Evolutionary conservation across 1,140 invertebrate genomes (phyloP).

Genomic region (Antheraea pernyi): DNA sequence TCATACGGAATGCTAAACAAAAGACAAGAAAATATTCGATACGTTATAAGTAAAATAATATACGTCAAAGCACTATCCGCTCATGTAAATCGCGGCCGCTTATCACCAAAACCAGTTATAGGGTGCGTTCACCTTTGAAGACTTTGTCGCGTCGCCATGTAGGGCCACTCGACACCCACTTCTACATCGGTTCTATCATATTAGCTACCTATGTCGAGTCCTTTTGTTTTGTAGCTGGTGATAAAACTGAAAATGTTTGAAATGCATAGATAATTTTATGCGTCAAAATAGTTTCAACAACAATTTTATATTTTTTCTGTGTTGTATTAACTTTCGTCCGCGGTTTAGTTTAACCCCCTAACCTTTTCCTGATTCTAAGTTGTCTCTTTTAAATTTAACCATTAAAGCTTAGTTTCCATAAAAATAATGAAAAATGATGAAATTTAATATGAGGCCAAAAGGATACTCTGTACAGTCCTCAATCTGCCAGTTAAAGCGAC

Average conservation of each 20-base stretch:
- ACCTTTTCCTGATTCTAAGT: no score
- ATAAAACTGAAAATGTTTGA: background rate
- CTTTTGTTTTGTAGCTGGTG: conserved; percentile 16
- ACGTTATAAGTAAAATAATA: background rate
- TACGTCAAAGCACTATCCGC: background rate
- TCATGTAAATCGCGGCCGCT: conserved; percentile 9
- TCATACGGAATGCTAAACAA: no score
- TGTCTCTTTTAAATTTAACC: no score
- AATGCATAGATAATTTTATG: background rate
- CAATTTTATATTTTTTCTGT: no score
- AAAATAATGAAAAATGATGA: no score
- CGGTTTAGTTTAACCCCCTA: no score
- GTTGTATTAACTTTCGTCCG: no score
- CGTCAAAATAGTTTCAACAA: background rate
- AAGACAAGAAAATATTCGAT: no score
- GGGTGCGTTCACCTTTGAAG: conserved; percentile 55
- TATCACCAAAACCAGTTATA: conserved; percentile 13
- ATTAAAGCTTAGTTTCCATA: no score
- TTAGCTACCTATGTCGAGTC: conserved; percentile 37
- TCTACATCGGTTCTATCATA: conserved; percentile 25
- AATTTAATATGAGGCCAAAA: no score
- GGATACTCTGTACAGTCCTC: no score
- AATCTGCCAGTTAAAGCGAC: no score
- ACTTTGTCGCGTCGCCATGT: conserved; percentile 46
- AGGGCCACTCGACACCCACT: conserved; percentile 43